Percentiles rank a stretch among this genome's conserved stretches.
These are phyloP conservation scores for Anas platyrhynchos DNA, from an alignment of 2,113 vertebrate genomes.

Conservation along the genomic window DNA sequence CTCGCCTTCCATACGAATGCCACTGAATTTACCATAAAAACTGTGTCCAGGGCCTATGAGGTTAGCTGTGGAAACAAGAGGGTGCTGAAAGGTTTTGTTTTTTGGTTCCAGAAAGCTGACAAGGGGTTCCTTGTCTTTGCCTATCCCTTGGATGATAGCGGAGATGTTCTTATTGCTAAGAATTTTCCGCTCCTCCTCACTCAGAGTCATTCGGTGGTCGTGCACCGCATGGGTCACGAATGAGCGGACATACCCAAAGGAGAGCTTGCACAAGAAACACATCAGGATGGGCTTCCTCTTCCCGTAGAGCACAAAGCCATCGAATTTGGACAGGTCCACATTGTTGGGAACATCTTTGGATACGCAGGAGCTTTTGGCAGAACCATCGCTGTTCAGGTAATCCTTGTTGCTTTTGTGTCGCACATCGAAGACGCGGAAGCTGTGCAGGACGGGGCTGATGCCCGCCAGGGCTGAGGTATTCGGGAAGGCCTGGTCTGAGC, in stretches of 20 bases:
- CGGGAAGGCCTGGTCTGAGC: slow-evolving; percentile 96
- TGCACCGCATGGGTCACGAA: slow-evolving; percentile 98
- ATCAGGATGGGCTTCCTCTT: slow-evolving; percentile 99
- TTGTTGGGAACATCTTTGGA: slow-evolving; percentile 99
- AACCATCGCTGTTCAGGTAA: slow-evolving; percentile 99
- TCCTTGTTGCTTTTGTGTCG: slow-evolving; percentile 99
- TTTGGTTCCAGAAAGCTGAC: slow-evolving; percentile 99
- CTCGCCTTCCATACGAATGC: slow-evolving; percentile 94
- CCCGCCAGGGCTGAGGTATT: slow-evolving; percentile 99
- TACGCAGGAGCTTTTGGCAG: slow-evolving; percentile 99
- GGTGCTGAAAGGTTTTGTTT: slow-evolving; percentile 92
- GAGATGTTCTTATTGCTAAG: slow-evolving; percentile 98
- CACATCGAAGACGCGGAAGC: slow-evolving; percentile 99
- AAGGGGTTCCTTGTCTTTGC: slow-evolving; percentile 99
- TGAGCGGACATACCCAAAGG: slow-evolving; percentile 96
- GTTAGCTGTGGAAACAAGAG: slow-evolving; percentile 90
- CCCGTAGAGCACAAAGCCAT: slow-evolving; percentile 96
- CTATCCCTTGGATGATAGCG: slow-evolving; percentile 99
- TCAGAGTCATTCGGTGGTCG: slow-evolving; percentile 97
- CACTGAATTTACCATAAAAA: slow-evolving; percentile 99
- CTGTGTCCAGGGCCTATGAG: slow-evolving; percentile 95
- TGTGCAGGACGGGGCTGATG: slow-evolving; percentile 99
- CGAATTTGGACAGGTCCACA: slow-evolving; percentile 99
- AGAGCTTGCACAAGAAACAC: slow-evolving; percentile 99
- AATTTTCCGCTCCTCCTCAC: slow-evolving; percentile 95